Conservation (phyloP, 2,797 vertebrate genomes). For the Gephyroberyx darwinii region DNA sequence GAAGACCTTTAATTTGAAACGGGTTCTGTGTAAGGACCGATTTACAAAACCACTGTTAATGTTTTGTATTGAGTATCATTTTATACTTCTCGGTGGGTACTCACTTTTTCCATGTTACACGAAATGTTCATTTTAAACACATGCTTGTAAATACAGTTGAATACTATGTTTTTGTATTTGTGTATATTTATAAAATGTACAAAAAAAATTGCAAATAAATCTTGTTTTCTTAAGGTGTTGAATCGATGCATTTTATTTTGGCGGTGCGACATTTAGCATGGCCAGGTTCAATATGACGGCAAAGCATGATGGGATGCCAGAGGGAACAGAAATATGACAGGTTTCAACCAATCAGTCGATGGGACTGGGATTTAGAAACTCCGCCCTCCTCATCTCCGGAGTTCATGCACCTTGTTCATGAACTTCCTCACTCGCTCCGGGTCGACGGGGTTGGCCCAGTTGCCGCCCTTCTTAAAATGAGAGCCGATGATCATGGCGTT, state of each 20-base stretch:
- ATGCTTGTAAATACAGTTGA: conserved; percentile 62
- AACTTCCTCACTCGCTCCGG: conserved; percentile 82
- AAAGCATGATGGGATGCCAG: not conserved
- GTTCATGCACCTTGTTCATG: conserved; percentile 80
- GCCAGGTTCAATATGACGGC: not conserved
- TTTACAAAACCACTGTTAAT: conserved; percentile 33
- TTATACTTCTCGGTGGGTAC: conserved; percentile 37
- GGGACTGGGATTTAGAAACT: too few species aligned
- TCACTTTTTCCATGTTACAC: conserved; percentile 23
- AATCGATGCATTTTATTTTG: conserved; percentile 17
- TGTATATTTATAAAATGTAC: conserved; percentile 74
- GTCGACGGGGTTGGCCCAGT: conserved; percentile 85
- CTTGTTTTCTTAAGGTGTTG: conserved; percentile 54
- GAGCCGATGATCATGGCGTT: conserved; percentile 87
- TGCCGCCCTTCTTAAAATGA: conserved; percentile 86
- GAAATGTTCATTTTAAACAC: conserved; percentile 24
- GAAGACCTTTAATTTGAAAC: not conserved
- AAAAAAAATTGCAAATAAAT: conserved; percentile 68
- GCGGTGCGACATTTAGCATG: not conserved
- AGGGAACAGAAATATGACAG: not conserved
- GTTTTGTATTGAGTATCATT: conserved; percentile 39
- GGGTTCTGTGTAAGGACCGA: not conserved
- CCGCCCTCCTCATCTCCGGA: conserved; percentile 69
- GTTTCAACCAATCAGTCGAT: not conserved
- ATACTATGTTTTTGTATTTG: conserved; percentile 60